Conservation (phyloP, 2,113 vertebrate genomes). For the Gymnogyps californianus region DNA sequence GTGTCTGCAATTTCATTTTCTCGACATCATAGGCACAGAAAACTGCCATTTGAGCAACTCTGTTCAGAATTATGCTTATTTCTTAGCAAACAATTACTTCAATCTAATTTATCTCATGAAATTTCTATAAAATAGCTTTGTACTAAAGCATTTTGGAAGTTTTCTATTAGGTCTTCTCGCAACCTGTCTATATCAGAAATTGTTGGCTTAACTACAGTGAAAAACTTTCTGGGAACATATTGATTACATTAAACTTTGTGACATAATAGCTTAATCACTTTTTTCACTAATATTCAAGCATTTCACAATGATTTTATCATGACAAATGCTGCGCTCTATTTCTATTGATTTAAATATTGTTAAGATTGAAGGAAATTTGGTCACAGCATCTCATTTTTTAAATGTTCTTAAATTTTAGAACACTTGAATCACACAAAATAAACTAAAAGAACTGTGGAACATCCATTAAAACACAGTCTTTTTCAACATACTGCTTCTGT, state of each 20-base stretch:
- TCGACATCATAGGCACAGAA: background rate
- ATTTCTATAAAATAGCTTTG: background rate
- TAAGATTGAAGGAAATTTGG: background rate
- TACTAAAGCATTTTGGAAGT: background rate
- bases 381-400: background rate
- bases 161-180: background rate
- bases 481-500: background rate
- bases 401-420: background rate
- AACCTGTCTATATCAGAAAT: background rate
- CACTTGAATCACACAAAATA: background rate
- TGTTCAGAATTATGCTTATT: background rate
- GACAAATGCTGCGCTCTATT: background rate
- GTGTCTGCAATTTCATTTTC: background rate
- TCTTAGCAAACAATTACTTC: conserved; percentile 1
- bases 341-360: background rate
- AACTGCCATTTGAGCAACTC: background rate
- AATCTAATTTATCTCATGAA: background rate
- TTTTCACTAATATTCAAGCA: background rate
- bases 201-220: background rate
- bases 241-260: background rate
- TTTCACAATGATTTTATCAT: background rate
- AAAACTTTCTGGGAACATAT: background rate
- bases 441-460: background rate
- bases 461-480: background rate
- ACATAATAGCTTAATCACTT: background rate